Base-by-base conservation (phyloP, 2,888 invertebrate genomes). In the Trichopoda pennipes region DNA sequence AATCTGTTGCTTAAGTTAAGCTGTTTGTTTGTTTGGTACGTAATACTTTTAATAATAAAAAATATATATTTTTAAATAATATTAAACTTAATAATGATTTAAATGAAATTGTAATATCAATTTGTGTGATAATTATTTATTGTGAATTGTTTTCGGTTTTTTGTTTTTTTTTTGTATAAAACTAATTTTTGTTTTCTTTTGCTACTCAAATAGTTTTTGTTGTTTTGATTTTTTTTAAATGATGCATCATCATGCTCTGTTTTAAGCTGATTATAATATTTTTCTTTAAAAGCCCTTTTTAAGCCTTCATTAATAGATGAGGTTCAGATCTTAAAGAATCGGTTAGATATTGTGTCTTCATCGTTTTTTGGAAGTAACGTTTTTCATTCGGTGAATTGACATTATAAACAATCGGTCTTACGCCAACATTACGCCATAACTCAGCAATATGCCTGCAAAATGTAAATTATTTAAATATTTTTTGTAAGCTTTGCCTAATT, bases 301-400 rank as follows among this genome's bases (percentile, higher is more conserved):
- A 90, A 80, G 90, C 88, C 83, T 90, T 91, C 87, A 89, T 88
- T 79, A 91, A 85, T 42, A 91, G 85, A 87, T 91, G 91, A 28
- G 91, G 91, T 81, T 91, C 91, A 56, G 91, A 91, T 68, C 91
- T 88, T 83, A 91, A 83, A 16, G 91, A 91, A 85, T 91, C 91
- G 14, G 91, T 91, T 76, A 91, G 86, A 87, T 91, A 91, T 86
- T 91, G 91, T 32, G 90, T 90, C 86, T 91, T 91, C 88, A 91
- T 90, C 7, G 90, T 90, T 84, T 90, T 90, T 84, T 91, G 91
- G 85, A 91, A 91, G 85, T 91, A 91, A 23, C 91, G 90, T 84
- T 91, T 91, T 85, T 91, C 91, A 86, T 91, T 91, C 63, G 91
- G 91, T 69, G 91, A 91, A 86, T 91, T 91, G 2, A 91, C 91